phyloP scores from a whole-genome alignment of 2,113 vertebrate genomes.

The Aramus guarauna region DNA sequence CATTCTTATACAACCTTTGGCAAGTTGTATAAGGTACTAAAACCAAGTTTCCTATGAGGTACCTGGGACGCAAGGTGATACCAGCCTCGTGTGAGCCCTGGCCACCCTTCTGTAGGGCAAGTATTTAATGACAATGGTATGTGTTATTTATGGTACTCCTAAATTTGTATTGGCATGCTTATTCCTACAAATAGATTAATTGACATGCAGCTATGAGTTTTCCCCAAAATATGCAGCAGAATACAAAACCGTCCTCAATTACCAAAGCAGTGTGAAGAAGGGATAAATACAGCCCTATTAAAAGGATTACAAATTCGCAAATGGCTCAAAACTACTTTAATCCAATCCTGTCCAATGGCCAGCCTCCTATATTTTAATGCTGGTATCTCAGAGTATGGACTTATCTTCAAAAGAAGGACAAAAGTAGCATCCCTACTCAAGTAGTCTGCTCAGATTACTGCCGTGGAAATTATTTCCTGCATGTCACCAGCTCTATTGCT shows the following conservation, averaged over 20 bases:
- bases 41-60: not conserved
- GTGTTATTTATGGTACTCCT: not conserved
- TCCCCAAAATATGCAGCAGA: not conserved
- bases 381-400: not conserved
- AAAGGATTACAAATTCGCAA: not conserved
- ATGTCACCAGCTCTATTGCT: not conserved
- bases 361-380: not conserved
- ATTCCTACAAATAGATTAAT: not conserved
- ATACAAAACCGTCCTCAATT: not conserved
- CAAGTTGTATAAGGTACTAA: not conserved
- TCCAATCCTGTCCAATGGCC: not conserved
- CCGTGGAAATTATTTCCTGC: not conserved
- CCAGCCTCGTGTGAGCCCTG: not conserved
- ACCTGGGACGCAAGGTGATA: too few species aligned
- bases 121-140: not conserved
- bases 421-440: not conserved
- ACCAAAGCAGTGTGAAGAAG: not conserved
- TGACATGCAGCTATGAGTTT: not conserved
- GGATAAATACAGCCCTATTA: not conserved
- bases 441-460: not conserved
- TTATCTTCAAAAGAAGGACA: constrained; percentile 5
- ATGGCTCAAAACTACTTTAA: not conserved
- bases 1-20: not conserved
- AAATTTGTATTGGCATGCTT: not conserved
- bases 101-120: not conserved